These are phyloP conservation scores for Gallinago stenura DNA, from an alignment of 2,797 vertebrate species.

Conservation along the genomic window DNA sequence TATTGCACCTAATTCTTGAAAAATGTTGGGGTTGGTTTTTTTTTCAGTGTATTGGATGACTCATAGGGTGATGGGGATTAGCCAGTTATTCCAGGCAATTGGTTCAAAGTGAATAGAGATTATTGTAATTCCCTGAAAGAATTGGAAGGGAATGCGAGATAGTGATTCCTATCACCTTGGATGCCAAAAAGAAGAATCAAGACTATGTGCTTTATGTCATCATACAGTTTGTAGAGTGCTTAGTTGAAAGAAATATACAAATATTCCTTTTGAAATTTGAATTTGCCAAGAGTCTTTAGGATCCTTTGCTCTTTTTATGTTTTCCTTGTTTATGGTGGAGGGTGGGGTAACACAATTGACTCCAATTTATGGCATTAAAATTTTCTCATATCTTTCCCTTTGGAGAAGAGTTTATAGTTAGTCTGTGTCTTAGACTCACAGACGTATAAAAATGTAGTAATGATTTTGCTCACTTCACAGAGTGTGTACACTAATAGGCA, in stretches of 20 bases:
- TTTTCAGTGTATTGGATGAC: background rate
- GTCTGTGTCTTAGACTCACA: background rate
- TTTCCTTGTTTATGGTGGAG: background rate
- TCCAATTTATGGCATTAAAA: background rate
- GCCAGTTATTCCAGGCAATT: background rate
- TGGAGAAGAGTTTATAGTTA: slow-evolving; percentile 36
- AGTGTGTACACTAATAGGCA: background rate
- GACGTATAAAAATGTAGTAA: background rate
- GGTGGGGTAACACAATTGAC: background rate
- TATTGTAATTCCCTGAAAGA: background rate
- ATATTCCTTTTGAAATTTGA: background rate
- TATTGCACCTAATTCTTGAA: background rate
- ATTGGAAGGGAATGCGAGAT: background rate
- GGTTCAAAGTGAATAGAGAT: background rate
- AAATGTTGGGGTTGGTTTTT: background rate
- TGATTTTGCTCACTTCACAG: background rate
- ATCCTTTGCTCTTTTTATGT: background rate
- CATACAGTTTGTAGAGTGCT: background rate
- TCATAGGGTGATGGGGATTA: background rate
- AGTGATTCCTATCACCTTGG: background rate
- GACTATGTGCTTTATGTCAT: background rate
- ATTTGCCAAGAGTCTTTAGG: background rate
- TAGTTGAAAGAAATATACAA: background rate
- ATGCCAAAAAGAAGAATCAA: background rate
- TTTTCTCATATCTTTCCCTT: slow-evolving; percentile 38